phyloP scores from a whole-genome alignment of 2,797 vertebrate genomes.

The Myotis pilosus region DNA sequence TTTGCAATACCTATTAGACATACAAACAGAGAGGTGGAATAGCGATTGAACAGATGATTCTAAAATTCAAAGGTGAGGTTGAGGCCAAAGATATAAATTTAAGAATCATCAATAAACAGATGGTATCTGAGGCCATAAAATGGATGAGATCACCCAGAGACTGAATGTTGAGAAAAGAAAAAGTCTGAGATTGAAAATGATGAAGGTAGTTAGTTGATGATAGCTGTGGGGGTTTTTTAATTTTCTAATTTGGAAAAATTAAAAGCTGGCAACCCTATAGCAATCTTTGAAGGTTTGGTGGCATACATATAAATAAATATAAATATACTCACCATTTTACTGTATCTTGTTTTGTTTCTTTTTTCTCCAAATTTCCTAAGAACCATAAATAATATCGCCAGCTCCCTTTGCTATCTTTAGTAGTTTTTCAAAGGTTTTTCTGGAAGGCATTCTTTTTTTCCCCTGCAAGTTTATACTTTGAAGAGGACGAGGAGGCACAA shows the following conservation, averaged over 20 bases:
- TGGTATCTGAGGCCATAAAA: background rate
- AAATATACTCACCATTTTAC: background rate
- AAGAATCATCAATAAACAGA: constrained; percentile 28
- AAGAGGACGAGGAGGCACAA: background rate
- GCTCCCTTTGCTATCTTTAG: constrained; percentile 10
- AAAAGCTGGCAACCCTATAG: background rate
- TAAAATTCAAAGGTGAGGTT: constrained; percentile 48
- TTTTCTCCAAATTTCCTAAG: background rate
- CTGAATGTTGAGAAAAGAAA: background rate
- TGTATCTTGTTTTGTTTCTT: background rate
- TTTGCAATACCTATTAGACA: background rate
- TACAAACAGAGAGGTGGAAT: background rate
- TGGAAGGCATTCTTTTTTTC: background rate
- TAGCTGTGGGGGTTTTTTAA: background rate
- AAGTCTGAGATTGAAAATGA: constrained; percentile 35
- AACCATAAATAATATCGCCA: background rate
- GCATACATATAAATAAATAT: background rate
- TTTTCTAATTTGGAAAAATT: constrained; percentile 19
- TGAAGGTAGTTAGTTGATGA: background rate
- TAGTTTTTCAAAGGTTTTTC: background rate
- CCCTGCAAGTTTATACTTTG: background rate
- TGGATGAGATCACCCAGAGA: background rate
- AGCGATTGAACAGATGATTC: constrained; percentile 16
- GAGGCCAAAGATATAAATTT: constrained; percentile 51
- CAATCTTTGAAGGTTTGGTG: background rate